Evolutionary conservation across 2,113 vertebrate species (phyloP).

Genomic region (Halichoerus grypus): DNA sequence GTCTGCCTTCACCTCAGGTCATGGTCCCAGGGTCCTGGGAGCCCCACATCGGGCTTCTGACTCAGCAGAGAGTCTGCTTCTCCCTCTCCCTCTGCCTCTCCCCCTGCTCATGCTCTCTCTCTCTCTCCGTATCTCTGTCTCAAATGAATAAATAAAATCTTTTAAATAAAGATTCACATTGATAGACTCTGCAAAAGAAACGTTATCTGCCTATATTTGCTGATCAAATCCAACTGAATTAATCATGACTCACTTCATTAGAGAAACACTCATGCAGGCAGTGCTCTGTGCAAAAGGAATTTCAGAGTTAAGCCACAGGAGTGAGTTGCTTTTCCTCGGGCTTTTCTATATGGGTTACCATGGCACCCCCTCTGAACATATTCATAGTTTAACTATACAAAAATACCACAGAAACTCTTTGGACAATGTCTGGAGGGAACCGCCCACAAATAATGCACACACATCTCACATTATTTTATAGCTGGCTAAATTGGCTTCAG

Average conservation of each 20-base stretch:
- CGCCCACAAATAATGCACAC: slow-evolving; percentile 56
- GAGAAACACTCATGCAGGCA: background rate
- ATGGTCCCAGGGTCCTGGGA: too few relatives aligned
- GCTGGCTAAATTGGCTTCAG: slow-evolving; percentile 38
- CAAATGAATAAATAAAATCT: too few relatives aligned
- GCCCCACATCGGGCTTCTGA: too few relatives aligned
- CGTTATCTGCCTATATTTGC: background rate
- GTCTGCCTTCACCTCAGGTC: too few relatives aligned
- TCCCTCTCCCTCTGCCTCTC: too few relatives aligned
- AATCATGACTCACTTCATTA: background rate
- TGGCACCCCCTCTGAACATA: slow-evolving; percentile 62
- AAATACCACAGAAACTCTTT: slow-evolving; percentile 69
- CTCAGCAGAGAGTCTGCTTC: too few relatives aligned
- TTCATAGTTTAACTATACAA: slow-evolving; percentile 70
- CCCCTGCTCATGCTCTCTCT: too few relatives aligned
- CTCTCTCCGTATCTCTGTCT: too few relatives aligned
- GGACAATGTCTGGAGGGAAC: slow-evolving; percentile 56
- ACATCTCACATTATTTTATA: slow-evolving; percentile 43
- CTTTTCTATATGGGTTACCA: slow-evolving; percentile 71
- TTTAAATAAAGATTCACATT: background rate
- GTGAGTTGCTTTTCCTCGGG: slow-evolving; percentile 41
- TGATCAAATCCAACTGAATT: background rate
- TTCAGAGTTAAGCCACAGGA: slow-evolving; percentile 45
- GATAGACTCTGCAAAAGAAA: slow-evolving; percentile 5
- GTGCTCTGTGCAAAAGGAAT: slow-evolving; percentile 25